Evolutionary conservation across 2,797 vertebrate genomes (phyloP).

Genomic region (Lophotriccus pileatus): DNA sequence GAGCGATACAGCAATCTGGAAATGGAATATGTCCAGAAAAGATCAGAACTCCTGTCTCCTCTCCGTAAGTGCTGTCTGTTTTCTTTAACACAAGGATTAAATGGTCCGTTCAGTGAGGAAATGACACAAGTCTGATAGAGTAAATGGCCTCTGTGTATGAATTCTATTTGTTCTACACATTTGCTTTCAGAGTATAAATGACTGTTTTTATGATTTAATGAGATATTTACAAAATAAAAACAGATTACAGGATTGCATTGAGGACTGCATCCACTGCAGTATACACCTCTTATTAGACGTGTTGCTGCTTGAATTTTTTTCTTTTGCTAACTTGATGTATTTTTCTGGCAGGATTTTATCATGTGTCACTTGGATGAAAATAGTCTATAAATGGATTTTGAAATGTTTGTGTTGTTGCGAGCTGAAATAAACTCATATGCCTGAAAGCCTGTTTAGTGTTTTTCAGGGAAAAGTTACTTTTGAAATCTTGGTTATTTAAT

Average conservation of each 20-base stretch:
- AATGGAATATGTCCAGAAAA: conserved; percentile 88
- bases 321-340: neutral
- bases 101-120: fast-evolving
- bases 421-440: neutral
- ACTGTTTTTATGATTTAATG: neutral
- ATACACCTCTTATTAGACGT: fast-evolving
- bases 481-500: neutral
- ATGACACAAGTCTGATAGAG: neutral
- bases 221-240: neutral
- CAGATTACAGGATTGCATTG: neutral
- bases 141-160: neutral
- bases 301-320: neutral
- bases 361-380: neutral
- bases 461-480: neutral
- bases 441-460: neutral
- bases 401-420: neutral
- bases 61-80: conserved; percentile 80
- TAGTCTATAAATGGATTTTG: neutral
- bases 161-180: neutral
- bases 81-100: neutral
- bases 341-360: neutral
- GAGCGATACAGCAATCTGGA: conserved; percentile 87
- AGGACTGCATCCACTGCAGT: neutral
- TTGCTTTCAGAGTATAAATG: neutral
- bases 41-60: conserved; percentile 84